Conservation (phyloP, 1,140 invertebrate genomes). For the Asbolus verrucosus region DNA sequence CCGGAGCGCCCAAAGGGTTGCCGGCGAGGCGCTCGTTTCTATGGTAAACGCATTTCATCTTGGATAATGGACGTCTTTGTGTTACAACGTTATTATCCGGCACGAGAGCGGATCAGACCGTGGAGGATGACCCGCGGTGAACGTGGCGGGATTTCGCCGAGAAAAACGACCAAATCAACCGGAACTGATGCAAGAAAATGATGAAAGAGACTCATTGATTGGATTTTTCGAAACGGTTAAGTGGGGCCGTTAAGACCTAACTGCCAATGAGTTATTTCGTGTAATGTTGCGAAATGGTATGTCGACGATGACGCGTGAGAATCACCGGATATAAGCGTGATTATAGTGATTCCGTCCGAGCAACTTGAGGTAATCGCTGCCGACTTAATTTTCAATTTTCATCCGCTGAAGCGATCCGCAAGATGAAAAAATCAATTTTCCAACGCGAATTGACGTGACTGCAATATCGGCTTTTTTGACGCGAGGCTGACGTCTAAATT, state of each 20-base stretch:
- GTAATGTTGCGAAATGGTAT: too few species aligned
- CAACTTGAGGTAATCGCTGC: too few species aligned
- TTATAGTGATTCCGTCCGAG: too few species aligned
- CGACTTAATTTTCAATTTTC: too few species aligned
- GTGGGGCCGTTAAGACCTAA: background rate
- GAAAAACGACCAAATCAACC: conserved; percentile 3
- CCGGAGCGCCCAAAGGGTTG: background rate
- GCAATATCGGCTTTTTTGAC: too few species aligned
- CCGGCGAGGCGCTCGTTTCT: too few species aligned
- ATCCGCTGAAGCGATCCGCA: too few species aligned
- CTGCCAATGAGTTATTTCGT: conserved; percentile 9
- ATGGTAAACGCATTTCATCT: conserved; percentile 21
- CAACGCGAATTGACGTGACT: too few species aligned
- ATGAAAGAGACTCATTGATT: conserved; percentile 22
- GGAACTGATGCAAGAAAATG: conserved; percentile 31
- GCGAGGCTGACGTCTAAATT: too few species aligned
- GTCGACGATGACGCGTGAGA: too few species aligned
- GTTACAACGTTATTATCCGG: conserved; percentile 35
- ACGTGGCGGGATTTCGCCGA: background rate
- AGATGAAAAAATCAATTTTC: too few species aligned
- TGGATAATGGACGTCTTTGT: conserved; percentile 32
- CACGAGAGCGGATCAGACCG: conserved; percentile 24
- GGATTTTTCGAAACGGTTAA: background rate
- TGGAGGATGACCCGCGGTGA: conserved; percentile 20
- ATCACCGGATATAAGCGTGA: too few species aligned